Conservation (phyloP, 1,140 invertebrate genomes). For the Oncopeltus fasciatus region DNA sequence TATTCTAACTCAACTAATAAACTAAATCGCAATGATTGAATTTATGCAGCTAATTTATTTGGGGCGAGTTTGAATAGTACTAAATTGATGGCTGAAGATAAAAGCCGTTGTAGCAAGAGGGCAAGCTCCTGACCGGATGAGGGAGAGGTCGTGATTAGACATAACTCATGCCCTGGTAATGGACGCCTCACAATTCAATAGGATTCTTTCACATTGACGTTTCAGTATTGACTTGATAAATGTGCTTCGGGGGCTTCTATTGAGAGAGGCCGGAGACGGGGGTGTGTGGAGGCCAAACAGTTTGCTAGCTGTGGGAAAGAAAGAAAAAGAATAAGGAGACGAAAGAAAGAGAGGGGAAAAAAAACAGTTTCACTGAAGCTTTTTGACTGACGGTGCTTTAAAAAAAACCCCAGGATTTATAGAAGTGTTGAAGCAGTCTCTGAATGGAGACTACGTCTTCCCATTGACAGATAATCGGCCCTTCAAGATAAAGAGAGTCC, state of each 20-base stretch:
- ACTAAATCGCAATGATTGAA: too few species aligned
- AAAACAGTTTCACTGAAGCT: too few species aligned
- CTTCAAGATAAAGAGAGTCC: neutral
- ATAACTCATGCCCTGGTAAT: neutral
- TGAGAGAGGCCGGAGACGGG: neutral
- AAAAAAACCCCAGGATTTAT: neutral
- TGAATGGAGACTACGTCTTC: neutral
- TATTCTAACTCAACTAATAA: too few species aligned
- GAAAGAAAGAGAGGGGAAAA: neutral
- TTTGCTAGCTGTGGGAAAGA: slow-evolving; percentile 4
- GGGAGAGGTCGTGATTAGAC: neutral
- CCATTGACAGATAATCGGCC: slow-evolving; percentile 6
- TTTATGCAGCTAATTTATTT: too few species aligned
- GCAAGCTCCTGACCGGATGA: neutral
- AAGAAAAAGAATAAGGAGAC: too few species aligned
- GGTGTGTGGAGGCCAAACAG: too few species aligned
- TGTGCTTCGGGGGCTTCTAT: neutral
- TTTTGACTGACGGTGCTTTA: too few species aligned
- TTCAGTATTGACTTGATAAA: slow-evolving; percentile 6
- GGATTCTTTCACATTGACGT: slow-evolving; percentile 1
- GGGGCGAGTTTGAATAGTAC: too few species aligned
- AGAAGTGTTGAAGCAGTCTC: neutral
- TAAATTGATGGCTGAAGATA: too few species aligned
- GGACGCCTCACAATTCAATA: neutral
- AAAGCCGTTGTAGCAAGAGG: too few species aligned